These are phyloP conservation scores for Pipistrellus kuhlii DNA, from an alignment of 2,797 vertebrate species.

Conservation along the genomic window DNA sequence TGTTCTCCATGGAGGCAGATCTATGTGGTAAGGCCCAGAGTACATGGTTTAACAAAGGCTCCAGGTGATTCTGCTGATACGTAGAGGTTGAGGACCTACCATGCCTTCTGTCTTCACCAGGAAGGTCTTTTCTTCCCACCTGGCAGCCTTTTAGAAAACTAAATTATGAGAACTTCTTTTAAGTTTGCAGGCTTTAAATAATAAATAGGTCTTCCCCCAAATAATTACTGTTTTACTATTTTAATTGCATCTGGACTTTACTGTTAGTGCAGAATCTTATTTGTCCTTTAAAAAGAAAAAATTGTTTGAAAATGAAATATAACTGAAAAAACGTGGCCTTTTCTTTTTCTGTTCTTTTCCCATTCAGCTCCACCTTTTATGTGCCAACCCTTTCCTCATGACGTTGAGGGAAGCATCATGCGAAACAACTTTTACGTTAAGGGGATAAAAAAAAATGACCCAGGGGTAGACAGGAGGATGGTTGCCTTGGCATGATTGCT, in stretches of 20 bases:
- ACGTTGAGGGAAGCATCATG: background rate
- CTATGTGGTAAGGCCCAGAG: background rate
- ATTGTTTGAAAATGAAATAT: slow-evolving; percentile 36
- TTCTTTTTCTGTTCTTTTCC: background rate
- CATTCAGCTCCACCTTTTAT: background rate
- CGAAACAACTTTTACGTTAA: slow-evolving; percentile 19
- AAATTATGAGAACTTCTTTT: slow-evolving; percentile 27
- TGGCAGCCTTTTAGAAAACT: slow-evolving; percentile 26
- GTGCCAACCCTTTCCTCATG: background rate
- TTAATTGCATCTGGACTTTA: slow-evolving; percentile 7
- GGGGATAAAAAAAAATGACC: background rate
- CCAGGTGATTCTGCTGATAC: background rate
- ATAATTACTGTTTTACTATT: slow-evolving; percentile 22
- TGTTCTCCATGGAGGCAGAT: background rate
- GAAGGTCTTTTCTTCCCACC: background rate
- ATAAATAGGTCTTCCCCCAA: background rate
- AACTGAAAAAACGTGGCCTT: background rate
- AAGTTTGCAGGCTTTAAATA: slow-evolving; percentile 44
- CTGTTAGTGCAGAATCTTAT: slow-evolving; percentile 19
- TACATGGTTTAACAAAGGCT: background rate
- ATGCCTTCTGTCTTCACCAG: background rate
- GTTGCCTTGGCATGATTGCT: background rate
- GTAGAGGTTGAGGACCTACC: background rate
- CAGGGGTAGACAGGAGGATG: background rate
- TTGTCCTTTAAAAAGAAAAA: slow-evolving; percentile 22